A percentile compares a stretch with the other conserved stretches of the same genome.
Evolutionary conservation across 2,113 vertebrate genomes (phyloP).

Genomic region (Crotalus tigris): DNA sequence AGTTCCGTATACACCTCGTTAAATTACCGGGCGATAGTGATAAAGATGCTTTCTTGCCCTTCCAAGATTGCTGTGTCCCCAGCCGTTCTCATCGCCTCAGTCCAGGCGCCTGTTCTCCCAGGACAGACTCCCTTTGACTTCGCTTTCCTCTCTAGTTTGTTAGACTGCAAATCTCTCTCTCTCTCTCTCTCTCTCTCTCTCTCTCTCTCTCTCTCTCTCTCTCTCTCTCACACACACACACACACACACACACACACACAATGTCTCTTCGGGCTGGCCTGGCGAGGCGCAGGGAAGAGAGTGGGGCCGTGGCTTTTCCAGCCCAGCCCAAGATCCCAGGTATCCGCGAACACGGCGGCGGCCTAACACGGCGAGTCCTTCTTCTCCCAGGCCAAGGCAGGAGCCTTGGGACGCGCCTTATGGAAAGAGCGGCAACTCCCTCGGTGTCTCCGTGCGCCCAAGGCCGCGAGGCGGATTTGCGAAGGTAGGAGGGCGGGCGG

Average conservation of each 20-base stretch:
- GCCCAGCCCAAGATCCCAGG: slow-evolving; percentile 4
- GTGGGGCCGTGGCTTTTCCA: not conserved
- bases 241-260: too few species aligned
- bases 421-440: not conserved
- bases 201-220: too few species aligned
- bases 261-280: slow-evolving; percentile 2
- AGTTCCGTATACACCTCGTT: not conserved
- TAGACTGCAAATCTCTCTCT: not conserved
- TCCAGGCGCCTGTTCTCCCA: not conserved
- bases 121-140: not conserved
- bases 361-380: not conserved
- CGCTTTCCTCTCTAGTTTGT: not conserved
- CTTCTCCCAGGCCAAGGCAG: not conserved
- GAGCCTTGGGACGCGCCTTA: not conserved
- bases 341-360: slow-evolving; percentile 33
- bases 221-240: too few species aligned
- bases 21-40: too few species aligned
- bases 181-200: too few species aligned
- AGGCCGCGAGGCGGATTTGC: not conserved
- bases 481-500: not conserved
- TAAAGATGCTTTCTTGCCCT: not conserved
- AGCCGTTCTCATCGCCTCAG: not conserved
- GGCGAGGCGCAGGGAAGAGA: slow-evolving; percentile 47
- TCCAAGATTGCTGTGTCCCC: not conserved
- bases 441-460: not conserved